Conservation (phyloP, 2,113 vertebrate genomes). For the Artemisiospiza belli region DNA sequence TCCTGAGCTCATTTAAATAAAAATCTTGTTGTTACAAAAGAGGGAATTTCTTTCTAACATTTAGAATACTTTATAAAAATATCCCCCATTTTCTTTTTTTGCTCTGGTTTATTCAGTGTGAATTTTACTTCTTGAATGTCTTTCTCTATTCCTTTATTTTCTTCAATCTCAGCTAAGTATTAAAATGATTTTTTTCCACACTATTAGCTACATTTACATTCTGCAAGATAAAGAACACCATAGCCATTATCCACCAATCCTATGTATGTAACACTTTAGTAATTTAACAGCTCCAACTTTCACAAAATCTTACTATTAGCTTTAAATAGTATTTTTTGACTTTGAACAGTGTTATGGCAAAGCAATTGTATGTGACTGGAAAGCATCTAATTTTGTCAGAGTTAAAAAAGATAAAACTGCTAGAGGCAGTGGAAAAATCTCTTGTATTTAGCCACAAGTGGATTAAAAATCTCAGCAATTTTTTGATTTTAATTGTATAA, state of each 20-base stretch:
- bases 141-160: background rate
- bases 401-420: background rate
- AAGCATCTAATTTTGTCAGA: background rate
- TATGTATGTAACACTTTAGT: background rate
- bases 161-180: background rate
- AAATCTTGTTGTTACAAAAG: background rate
- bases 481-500: background rate
- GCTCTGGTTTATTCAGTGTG: background rate
- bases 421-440: background rate
- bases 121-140: background rate
- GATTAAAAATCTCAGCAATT: background rate
- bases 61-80: background rate
- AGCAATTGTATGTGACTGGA: background rate
- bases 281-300: conserved; percentile 31
- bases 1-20: background rate
- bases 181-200: background rate
- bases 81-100: background rate
- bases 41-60: background rate
- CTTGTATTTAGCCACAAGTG: background rate
- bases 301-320: background rate
- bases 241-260: background rate
- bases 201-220: conserved; percentile 13
- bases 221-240: background rate
- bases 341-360: background rate
- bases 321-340: conserved; percentile 6